These are phyloP conservation scores for Papilio demoleus DNA, from an alignment of 2,888 invertebrate genomes.

Conservation along the genomic window DNA sequence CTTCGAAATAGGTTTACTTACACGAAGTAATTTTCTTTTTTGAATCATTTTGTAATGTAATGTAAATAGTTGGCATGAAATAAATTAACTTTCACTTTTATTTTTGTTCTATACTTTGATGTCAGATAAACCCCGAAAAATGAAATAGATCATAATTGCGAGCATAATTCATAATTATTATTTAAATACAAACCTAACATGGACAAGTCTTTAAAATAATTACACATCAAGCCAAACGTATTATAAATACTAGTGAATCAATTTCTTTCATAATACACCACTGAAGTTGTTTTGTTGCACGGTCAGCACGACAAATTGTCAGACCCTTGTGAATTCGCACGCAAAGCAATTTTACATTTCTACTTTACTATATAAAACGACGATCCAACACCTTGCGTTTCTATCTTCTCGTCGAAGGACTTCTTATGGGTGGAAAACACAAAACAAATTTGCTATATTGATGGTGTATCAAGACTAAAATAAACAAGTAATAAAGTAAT, in stretches of 20 bases:
- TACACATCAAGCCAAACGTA: no score
- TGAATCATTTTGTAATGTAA: neutral
- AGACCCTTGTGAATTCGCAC: constrained; percentile 67
- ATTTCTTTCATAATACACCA: constrained; percentile 66
- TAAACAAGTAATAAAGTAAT: no score
- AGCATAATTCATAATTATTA: no score
- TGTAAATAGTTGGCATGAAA: no score
- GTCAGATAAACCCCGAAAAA: no score
- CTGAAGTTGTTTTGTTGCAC: constrained; percentile 64
- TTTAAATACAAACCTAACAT: neutral
- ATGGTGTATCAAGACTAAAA: neutral
- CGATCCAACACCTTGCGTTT: constrained; percentile 16
- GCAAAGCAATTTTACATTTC: constrained; percentile 57
- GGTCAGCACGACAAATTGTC: constrained; percentile 70
- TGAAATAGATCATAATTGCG: no score
- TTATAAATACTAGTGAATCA: no score
- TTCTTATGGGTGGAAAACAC: neutral
- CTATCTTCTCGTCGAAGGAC: neutral
- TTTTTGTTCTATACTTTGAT: no score
- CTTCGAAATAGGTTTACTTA: constrained; percentile 10
- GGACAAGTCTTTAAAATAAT: no score
- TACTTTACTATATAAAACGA: constrained; percentile 48
- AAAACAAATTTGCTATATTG: neutral
- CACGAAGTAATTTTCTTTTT: constrained; percentile 17
- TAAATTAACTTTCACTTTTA: no score